Conservation (phyloP, 2,113 vertebrate genomes). For the Fregata magnificens region DNA sequence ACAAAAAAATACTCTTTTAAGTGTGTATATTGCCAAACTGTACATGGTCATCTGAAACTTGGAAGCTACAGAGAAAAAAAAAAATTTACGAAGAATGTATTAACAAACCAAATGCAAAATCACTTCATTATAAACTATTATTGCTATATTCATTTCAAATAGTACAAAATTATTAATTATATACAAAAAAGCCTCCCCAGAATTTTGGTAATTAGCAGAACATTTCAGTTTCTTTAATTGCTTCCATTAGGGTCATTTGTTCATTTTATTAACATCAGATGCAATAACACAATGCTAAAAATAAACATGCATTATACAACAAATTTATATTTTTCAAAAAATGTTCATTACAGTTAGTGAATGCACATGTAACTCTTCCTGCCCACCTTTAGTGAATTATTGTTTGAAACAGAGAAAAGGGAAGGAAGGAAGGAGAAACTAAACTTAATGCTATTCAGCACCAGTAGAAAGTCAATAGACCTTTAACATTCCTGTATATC, state of each 20-base stretch:
- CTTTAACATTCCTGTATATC: slow-evolving; percentile 73
- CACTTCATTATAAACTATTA: slow-evolving; percentile 17
- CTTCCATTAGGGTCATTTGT: slow-evolving; percentile 57
- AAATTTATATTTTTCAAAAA: slow-evolving; percentile 60
- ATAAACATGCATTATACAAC: slow-evolving; percentile 80
- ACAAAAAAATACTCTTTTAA: neutral
- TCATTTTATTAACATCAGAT: slow-evolving; percentile 78
- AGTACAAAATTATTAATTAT: slow-evolving; percentile 25
- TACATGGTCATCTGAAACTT: neutral
- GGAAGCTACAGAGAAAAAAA: neutral
- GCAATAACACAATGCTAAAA: slow-evolving; percentile 74
- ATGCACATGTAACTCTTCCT: slow-evolving; percentile 43
- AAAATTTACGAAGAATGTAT: neutral
- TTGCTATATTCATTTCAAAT: slow-evolving; percentile 24
- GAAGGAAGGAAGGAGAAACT: slow-evolving; percentile 63
- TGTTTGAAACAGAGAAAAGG: slow-evolving; percentile 63
- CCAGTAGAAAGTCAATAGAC: slow-evolving; percentile 78
- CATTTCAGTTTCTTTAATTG: slow-evolving; percentile 54
- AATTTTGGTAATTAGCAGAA: slow-evolving; percentile 57
- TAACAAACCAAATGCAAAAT: slow-evolving; percentile 25
- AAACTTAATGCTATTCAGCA: slow-evolving; percentile 78
- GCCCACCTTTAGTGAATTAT: slow-evolving; percentile 58
- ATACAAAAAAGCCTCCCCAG: slow-evolving; percentile 15
- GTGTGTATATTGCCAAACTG: neutral
- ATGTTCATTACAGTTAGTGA: slow-evolving; percentile 63